Conservation (phyloP, 2,797 vertebrate genomes). For the Ciconia nigra region DNA sequence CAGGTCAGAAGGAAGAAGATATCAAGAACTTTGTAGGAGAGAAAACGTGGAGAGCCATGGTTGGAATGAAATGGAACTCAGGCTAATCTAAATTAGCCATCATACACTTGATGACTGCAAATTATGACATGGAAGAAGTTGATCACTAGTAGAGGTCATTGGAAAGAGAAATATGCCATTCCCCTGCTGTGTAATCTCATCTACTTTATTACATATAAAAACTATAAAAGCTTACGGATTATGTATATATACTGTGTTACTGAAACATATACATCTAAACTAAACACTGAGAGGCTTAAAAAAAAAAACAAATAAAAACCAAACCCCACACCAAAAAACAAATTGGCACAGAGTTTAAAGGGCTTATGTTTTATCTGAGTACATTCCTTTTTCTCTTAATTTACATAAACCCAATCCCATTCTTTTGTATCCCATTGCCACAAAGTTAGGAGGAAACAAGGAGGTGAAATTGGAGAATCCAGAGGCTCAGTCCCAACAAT, state of each 20-base stretch:
- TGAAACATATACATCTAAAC: not conserved
- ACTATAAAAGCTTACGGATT: not conserved
- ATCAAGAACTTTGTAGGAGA: not conserved
- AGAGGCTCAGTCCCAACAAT: not conserved
- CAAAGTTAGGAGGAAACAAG: not conserved
- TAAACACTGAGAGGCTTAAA: not conserved
- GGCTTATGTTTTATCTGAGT: not conserved
- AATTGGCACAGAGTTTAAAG: not conserved
- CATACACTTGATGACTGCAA: not conserved
- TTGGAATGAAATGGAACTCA: not conserved
- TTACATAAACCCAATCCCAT: not conserved
- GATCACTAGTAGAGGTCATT: not conserved
- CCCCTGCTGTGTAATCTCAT: not conserved
- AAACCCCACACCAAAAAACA: not conserved
- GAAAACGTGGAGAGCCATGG: not conserved
- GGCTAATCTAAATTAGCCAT: not conserved
- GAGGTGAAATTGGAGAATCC: not conserved
- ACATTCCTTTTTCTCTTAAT: not conserved
- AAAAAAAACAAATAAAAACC: rapidly evolving
- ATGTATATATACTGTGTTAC: not conserved
- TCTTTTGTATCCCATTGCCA: not conserved
- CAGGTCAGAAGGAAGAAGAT: not conserved
- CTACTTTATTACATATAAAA: not conserved
- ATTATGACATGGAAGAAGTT: not conserved
- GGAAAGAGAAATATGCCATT: not conserved